Percentiles rank a stretch among this genome's conserved stretches.
These are phyloP conservation scores for Gonioctena quinquepunctata DNA, from an alignment of 1,140 invertebrate species.

Conservation along the genomic window DNA sequence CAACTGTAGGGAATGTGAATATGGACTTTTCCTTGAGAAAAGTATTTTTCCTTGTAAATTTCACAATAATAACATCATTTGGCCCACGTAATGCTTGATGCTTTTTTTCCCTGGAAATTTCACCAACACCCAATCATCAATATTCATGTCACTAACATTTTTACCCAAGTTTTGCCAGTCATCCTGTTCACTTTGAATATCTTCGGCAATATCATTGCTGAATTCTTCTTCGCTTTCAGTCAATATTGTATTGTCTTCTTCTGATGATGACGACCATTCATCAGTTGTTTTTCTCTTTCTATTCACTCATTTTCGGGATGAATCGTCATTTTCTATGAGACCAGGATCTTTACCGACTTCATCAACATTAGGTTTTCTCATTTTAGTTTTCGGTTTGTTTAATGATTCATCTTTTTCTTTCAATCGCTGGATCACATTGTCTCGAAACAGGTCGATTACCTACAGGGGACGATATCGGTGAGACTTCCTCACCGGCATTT, in stretches of 20 bases:
- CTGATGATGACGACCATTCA: neutral
- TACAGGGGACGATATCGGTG: too few species aligned
- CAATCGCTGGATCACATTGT: neutral
- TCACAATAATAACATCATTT: neutral
- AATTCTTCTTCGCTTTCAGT: neutral
- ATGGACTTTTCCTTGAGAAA: neutral
- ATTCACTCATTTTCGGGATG: neutral
- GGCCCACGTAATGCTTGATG: conserved; percentile 14
- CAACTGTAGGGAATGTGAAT: conserved; percentile 1
- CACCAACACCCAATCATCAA: conserved; percentile 3
- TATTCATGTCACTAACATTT: conserved; percentile 5
- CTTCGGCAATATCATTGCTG: neutral
- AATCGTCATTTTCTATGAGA: neutral
- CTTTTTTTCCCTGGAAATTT: neutral
- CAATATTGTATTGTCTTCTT: neutral
- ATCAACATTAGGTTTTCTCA: neutral
- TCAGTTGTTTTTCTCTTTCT: neutral
- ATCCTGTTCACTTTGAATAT: neutral
- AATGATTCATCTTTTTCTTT: neutral
- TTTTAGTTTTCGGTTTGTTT: neutral
- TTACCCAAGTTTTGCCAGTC: conserved; percentile 12
- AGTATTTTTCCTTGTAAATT: conserved; percentile 4
- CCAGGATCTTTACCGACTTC: neutral
- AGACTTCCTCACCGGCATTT: too few species aligned
- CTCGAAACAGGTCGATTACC: too few species aligned